phyloP scores from a whole-genome alignment of 2,797 vertebrate genomes.

The Paguma larvata region DNA sequence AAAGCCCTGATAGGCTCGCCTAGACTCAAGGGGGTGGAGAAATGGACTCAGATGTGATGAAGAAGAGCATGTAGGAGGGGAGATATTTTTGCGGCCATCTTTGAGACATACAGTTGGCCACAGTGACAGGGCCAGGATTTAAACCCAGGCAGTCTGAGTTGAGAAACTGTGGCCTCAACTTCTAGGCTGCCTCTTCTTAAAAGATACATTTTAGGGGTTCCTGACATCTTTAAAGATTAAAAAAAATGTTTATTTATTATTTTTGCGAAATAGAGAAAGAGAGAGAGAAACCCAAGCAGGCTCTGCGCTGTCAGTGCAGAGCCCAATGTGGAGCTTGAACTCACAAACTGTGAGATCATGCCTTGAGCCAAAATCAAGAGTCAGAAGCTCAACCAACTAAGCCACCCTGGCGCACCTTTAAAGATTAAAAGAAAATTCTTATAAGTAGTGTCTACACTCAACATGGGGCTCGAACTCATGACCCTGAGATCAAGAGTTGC shows the following conservation, averaged over 20 bases:
- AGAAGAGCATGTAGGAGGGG: neutral
- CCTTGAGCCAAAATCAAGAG: no score
- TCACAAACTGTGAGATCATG: no score
- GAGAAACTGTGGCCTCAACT: neutral
- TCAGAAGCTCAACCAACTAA: no score
- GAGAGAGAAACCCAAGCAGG: no score
- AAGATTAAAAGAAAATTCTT: neutral
- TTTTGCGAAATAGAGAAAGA: no score
- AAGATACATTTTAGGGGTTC: neutral
- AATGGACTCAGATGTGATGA: neutral
- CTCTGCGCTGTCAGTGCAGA: no score
- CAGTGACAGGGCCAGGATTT: neutral
- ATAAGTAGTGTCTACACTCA: neutral
- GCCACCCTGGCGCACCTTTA: no score
- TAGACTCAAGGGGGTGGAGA: neutral
- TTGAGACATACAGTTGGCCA: neutral
- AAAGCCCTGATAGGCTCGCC: neutral
- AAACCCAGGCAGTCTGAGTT: neutral
- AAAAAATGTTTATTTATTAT: neutral
- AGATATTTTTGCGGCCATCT: neutral
- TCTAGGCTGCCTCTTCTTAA: neutral
- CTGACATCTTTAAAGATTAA: neutral
- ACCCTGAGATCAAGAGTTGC: neutral
- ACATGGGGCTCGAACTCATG: neutral
- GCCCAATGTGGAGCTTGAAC: no score